Evolutionary conservation across 2,797 vertebrate species (phyloP).

Genomic region (Amblyraja radiata): DNA sequence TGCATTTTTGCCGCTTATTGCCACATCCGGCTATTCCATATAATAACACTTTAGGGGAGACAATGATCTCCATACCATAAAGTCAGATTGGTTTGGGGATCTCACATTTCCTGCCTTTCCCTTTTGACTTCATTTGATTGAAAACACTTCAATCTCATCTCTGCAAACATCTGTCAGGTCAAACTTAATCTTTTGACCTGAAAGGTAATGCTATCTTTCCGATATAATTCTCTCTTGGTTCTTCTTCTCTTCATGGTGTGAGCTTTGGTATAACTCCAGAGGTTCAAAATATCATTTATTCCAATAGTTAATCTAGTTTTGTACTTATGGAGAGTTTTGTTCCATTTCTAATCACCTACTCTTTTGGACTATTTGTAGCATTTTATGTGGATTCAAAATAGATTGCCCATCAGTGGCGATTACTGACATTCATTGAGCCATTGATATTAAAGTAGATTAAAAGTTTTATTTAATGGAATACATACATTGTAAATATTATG

Average conservation of each 20-base stretch:
- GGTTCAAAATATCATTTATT: neutral
- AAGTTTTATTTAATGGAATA: too few relatives aligned
- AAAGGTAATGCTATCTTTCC: neutral
- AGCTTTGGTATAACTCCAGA: neutral
- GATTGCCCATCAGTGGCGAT: neutral
- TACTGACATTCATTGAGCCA: neutral
- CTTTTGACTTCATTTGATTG: neutral
- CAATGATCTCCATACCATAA: neutral
- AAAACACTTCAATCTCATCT: constrained; percentile 13
- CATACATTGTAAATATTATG: neutral
- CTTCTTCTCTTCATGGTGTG: neutral
- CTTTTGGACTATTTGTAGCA: neutral
- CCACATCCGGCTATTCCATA: constrained; percentile 15
- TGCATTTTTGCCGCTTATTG: neutral
- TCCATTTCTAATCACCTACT: neutral
- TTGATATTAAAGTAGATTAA: neutral
- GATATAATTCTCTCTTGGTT: neutral
- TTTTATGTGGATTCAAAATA: neutral
- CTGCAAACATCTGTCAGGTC: constrained; percentile 7
- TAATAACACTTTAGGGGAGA: neutral
- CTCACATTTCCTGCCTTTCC: neutral
- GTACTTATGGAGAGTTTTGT: neutral
- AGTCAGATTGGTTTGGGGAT: neutral
- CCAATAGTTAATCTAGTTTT: neutral
- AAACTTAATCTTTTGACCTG: constrained; percentile 5